Conservation (phyloP, 2,113 vertebrate species). For the Psammodynastes pulverulentus region DNA sequence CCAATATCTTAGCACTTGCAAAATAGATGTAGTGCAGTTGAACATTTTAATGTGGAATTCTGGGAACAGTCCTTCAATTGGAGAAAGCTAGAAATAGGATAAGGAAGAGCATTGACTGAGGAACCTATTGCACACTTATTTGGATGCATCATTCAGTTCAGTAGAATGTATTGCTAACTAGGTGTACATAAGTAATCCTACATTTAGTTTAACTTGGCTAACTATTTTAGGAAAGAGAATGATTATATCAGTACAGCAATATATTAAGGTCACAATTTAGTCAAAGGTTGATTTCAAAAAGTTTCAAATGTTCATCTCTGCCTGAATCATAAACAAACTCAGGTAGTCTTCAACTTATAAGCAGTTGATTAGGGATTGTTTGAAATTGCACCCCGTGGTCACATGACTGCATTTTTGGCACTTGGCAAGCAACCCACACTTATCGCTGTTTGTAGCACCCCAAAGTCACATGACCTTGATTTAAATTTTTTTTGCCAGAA, state of each 20-base stretch:
- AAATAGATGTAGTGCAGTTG: neutral
- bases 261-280: neutral
- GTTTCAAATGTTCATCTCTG: neutral
- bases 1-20: neutral
- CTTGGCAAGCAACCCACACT: too few relatives aligned
- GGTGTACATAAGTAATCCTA: neutral
- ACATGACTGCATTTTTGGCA: too few relatives aligned
- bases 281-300: neutral
- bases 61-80: neutral
- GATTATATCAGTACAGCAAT: neutral
- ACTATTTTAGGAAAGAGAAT: neutral
- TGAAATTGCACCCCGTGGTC: too few relatives aligned
- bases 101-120: neutral
- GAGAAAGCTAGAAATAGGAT: neutral
- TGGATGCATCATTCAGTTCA: too few relatives aligned
- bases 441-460: neutral
- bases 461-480: neutral
- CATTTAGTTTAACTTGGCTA: neutral
- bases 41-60: neutral
- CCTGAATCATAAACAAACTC: neutral
- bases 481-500: neutral
- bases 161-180: neutral
- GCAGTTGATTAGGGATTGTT: too few relatives aligned
- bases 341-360: too few relatives aligned
- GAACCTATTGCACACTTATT: neutral